These are phyloP conservation scores for Tyrophagus putrescentiae DNA, from an alignment of 1,140 invertebrate species.

Conservation along the genomic window DNA sequence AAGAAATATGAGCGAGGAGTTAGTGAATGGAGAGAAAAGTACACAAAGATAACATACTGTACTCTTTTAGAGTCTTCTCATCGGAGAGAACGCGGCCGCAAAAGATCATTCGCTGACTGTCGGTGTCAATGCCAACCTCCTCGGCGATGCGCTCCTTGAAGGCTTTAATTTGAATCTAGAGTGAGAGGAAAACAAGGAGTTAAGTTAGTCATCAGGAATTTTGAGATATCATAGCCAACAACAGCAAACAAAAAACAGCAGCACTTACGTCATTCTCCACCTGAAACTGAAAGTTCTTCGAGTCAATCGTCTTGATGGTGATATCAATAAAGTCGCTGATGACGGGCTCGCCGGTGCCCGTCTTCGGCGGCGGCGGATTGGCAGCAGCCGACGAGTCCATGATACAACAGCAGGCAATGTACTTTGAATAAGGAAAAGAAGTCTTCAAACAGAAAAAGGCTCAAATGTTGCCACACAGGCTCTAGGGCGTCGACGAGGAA, in stretches of 20 bases:
- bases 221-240: not conserved
- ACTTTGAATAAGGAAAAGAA: not conserved
- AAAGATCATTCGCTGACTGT: constrained; percentile 75
- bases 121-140: constrained; percentile 47
- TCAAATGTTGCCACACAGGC: not conserved
- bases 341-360: not conserved
- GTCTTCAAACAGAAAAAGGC: not conserved
- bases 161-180: constrained; percentile 62
- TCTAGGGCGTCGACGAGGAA: not conserved
- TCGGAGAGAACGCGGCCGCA: constrained; percentile 78
- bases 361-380: not conserved
- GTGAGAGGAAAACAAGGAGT: constrained; percentile 27
- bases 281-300: constrained; percentile 66
- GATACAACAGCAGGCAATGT: not conserved
- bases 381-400: not conserved
- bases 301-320: constrained; percentile 82
- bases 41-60: constrained; percentile 45
- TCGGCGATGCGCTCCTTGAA: constrained; percentile 71
- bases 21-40: constrained; percentile 6
- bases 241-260: constrained; percentile 9
- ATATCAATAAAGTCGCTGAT: constrained; percentile 53
- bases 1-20: not conserved
- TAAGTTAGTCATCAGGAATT: constrained; percentile 8
- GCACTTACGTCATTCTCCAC: constrained; percentile 69
- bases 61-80: constrained; percentile 70